Evolutionary conservation across 1,140 invertebrate species (phyloP).

Genomic region (Drosophila seguyi): DNA sequence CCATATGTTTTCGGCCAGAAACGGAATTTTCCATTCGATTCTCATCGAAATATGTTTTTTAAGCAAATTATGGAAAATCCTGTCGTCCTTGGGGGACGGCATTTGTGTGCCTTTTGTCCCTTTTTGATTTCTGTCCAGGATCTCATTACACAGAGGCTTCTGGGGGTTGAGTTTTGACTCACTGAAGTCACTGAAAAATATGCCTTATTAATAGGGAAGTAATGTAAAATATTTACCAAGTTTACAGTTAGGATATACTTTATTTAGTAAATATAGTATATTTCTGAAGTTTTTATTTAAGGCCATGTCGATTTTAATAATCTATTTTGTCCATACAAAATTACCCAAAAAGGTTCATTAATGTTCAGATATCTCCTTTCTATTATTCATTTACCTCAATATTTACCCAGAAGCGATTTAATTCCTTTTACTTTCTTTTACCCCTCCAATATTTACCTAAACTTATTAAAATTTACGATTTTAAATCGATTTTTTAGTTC

Average conservation of each 20-base stretch:
- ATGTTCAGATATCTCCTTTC: too few species aligned
- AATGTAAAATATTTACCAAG: background rate
- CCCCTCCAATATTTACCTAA: background rate
- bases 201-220: too few species aligned
- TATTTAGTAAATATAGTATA: too few species aligned
- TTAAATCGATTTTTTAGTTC: background rate
- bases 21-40: constrained; percentile 31
- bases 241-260: too few species aligned
- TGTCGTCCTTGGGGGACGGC: background rate
- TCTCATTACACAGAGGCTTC: constrained; percentile 12
- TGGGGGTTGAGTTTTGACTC: background rate
- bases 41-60: constrained; percentile 30
- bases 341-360: too few species aligned
- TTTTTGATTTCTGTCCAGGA: background rate
- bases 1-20: constrained; percentile 32
- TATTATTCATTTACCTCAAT: background rate
- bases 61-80: constrained; percentile 7
- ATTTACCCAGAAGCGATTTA: too few species aligned
- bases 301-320: too few species aligned
- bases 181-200: background rate
- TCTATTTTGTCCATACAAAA: too few species aligned
- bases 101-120: background rate
- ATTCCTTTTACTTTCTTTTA: background rate
- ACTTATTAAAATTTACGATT: background rate
- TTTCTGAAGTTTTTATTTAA: too few species aligned